These are phyloP conservation scores for Leptinotarsa haldemani DNA, from an alignment of 2,888 invertebrate species.

Conservation along the genomic window DNA sequence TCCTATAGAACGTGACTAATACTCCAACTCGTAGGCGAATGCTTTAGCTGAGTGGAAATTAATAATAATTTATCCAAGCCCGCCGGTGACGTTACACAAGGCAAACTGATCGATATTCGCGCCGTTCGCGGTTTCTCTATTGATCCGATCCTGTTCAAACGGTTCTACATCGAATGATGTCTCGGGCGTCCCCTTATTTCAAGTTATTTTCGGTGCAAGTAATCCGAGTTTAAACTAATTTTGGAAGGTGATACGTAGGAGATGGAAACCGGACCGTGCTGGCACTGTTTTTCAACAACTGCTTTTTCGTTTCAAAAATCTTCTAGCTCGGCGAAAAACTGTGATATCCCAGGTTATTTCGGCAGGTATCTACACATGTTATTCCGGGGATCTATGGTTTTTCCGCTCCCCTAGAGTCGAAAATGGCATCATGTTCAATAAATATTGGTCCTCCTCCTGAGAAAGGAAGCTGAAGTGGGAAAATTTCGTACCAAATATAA, in stretches of 20 bases:
- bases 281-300: no score
- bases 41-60: neutral
- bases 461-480: no score
- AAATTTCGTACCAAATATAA: no score
- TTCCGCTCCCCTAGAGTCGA: no score
- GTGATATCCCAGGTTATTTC: no score
- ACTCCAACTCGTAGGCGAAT: neutral
- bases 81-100: neutral
- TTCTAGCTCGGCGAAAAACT: no score
- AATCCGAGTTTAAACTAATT: neutral
- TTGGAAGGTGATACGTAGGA: neutral
- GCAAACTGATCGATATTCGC: neutral
- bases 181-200: neutral
- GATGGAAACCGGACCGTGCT: neutral
- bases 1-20: neutral
- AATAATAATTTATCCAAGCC: neutral
- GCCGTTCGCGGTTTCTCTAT: neutral
- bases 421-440: no score
- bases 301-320: no score
- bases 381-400: no score
- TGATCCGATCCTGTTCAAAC: conserved; percentile 1
- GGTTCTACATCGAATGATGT: neutral
- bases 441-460: no score
- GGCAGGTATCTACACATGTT: no score
- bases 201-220: neutral